phyloP scores from a whole-genome alignment of 2,888 invertebrate species.

The Lithodes maja region DNA sequence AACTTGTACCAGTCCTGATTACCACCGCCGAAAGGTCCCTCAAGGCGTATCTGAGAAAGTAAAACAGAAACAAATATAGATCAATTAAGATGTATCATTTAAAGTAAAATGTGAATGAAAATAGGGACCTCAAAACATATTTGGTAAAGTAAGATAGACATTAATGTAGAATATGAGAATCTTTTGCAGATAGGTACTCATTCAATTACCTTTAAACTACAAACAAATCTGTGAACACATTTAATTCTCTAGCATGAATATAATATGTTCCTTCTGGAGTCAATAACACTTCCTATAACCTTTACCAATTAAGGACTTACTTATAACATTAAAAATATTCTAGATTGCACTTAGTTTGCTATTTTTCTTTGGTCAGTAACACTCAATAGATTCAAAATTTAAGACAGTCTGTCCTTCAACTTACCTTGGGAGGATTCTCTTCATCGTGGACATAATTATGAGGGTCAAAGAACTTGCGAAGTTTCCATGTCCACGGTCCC shows the following conservation, averaged over 20 bases:
- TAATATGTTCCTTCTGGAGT: too few relatives aligned
- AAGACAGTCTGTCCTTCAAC: neutral
- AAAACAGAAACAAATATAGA: neutral
- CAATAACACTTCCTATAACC: too few relatives aligned
- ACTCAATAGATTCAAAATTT: too few relatives aligned
- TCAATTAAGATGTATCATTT: too few relatives aligned
- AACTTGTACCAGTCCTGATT: conserved; percentile 99
- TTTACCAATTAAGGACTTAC: too few relatives aligned
- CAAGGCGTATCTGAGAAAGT: conserved; percentile 80
- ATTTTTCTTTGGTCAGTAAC: too few relatives aligned
- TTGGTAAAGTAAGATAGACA: neutral
- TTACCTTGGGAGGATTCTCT: conserved; percentile 70
- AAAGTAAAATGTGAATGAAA: neutral
- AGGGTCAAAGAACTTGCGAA: conserved; percentile 82
- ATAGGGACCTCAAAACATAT: neutral
- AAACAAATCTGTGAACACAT: too few relatives aligned
- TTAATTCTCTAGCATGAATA: too few relatives aligned
- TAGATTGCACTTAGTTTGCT: too few relatives aligned
- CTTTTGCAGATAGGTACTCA: too few relatives aligned
- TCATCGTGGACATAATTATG: conserved; percentile 70
- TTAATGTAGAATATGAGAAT: neutral
- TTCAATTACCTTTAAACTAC: too few relatives aligned
- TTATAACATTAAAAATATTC: too few relatives aligned
- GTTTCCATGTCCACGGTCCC: conserved; percentile 98
- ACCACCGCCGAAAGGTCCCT: conserved; percentile 97